A percentile compares a stretch with the other conserved stretches of the same genome.
phyloP scores from a whole-genome alignment of 2,113 vertebrate genomes.

The Sula dactylatra region DNA sequence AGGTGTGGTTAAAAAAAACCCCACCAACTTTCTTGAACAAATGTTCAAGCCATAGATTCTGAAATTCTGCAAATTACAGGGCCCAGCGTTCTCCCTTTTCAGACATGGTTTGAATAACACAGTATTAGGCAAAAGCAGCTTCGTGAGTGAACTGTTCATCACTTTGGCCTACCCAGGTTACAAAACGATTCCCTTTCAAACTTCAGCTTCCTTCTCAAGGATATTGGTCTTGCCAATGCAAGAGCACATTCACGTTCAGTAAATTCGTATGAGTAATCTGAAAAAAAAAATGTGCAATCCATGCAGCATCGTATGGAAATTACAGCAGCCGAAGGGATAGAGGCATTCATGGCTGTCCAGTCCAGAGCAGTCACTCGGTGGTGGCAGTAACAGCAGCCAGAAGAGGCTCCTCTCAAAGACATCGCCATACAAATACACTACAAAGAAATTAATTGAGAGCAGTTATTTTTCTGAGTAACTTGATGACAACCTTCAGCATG shows the following conservation, averaged over 20 bases:
- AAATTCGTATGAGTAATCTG: background rate
- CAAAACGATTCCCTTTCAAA: background rate
- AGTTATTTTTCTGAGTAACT: background rate
- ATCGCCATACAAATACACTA: constrained; percentile 88
- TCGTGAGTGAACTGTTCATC: background rate
- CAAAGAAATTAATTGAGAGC: background rate
- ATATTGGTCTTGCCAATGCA: background rate
- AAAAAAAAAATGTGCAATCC: background rate
- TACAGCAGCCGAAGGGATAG: background rate
- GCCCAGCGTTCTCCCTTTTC: constrained; percentile 28
- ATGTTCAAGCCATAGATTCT: constrained; percentile 27
- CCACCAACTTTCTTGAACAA: background rate
- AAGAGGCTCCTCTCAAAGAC: constrained; percentile 69
- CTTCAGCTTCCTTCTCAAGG: constrained; percentile 25
- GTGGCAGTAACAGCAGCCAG: background rate
- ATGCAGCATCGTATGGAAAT: background rate
- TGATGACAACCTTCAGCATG: too few species aligned
- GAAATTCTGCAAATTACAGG: constrained; percentile 54
- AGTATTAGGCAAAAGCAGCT: constrained; percentile 39
- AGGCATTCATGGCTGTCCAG: background rate
- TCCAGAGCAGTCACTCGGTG: background rate
- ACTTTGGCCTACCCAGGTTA: constrained; percentile 9
- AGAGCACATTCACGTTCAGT: background rate
- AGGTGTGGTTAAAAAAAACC: background rate
- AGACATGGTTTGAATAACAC: background rate